These are phyloP conservation scores for Morpho achilles DNA, from an alignment of 2,888 invertebrate species.

Conservation along the genomic window DNA sequence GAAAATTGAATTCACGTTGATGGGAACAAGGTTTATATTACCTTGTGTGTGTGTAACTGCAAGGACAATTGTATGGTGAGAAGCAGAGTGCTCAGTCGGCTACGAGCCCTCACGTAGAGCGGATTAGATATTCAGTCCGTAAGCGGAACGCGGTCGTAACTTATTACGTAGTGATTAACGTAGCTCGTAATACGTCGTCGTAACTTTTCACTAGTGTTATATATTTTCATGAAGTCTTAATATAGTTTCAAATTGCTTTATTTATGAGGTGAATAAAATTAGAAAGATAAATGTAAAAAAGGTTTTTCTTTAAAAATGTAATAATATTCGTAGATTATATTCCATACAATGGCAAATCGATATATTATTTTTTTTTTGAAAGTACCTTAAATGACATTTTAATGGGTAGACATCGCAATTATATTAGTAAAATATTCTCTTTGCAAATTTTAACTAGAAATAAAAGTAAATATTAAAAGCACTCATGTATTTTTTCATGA, in stretches of 20 bases:
- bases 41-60: slow-evolving; percentile 26
- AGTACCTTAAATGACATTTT: too few species aligned
- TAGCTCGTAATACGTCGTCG: slow-evolving; percentile 24
- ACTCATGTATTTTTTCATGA: slow-evolving; percentile 17
- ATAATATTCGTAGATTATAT: too few species aligned
- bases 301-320: not conserved
- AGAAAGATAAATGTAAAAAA: not conserved
- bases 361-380: too few species aligned
- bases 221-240: not conserved
- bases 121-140: slow-evolving; percentile 38
- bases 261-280: not conserved
- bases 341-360: too few species aligned
- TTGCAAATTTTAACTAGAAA: too few species aligned
- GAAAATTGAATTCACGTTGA: not conserved
- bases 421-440: too few species aligned
- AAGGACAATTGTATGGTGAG: slow-evolving; percentile 52
- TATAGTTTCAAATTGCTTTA: not conserved
- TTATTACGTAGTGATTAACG: slow-evolving; percentile 53
- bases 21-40: slow-evolving; percentile 41
- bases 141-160: slow-evolving; percentile 46
- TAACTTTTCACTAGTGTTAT: slow-evolving; percentile 16
- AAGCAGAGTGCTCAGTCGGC: slow-evolving; percentile 63
- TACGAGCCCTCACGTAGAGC: slow-evolving; percentile 55
- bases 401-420: too few species aligned
- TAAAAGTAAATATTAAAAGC: too few species aligned